Evolutionary conservation across 2,113 vertebrate species (phyloP), one percentile per base, ranked within the genome.

Genomic region (Cryptotis parvus): DNA sequence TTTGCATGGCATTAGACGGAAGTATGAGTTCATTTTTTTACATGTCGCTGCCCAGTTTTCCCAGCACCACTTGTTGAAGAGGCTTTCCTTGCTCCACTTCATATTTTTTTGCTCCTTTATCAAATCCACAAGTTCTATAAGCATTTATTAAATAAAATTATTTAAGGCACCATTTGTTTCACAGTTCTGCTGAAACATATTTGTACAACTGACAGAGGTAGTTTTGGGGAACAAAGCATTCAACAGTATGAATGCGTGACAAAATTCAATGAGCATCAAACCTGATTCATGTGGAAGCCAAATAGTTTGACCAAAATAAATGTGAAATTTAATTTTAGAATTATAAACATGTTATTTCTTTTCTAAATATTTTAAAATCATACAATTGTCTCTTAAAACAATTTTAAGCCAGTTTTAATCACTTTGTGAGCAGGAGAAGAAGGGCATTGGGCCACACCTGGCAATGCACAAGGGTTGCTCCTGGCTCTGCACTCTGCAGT

Each of bases 381-480:
- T 78, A 52, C 2, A 82, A 77, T 88, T 87, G 72, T 63, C 11
- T 16, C 16, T 92, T 29, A 18, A 85, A 82, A 39, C 82, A n/a
- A 66, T 89, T 90, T 94, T 84, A 84, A 84, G 87, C n/a, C n/a
- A 52, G 49, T n/a, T n/a, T n/a, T n/a, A n/a, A n/a, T n/a, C n/a
- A n/a, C n/a, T n/a, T n/a, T n/a, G n/a, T n/a, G n/a, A n/a, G n/a
- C n/a, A n/a, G n/a, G n/a, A n/a, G n/a, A n/a, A n/a, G n/a, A n/a
- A n/a, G n/a, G n/a, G n/a, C n/a, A n/a, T n/a, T n/a, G n/a, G n/a
- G n/a, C n/a, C n/a, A n/a, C n/a, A n/a, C n/a, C n/a, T n/a, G n/a
- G n/a, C n/a, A n/a, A n/a, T n/a, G n/a, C n/a, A n/a, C n/a, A n/a
- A n/a, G n/a, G n/a, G n/a, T n/a, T n/a, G n/a, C n/a, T n/a, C n/a